phyloP scores from a whole-genome alignment of 2,113 vertebrate species.

The Pyxicephalus adspersus region DNA sequence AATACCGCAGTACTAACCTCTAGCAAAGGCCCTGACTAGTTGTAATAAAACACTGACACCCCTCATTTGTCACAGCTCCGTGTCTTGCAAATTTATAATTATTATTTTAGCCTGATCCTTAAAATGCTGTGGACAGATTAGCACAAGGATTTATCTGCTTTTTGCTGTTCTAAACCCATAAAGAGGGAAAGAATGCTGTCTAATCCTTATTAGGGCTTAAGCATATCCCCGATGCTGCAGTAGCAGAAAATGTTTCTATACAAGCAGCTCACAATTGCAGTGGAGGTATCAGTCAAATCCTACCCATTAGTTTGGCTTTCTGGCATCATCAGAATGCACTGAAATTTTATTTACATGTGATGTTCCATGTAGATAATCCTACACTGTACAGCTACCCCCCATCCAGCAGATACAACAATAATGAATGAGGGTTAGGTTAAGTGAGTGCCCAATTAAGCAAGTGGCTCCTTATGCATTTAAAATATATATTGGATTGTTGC shows the following conservation, averaged over 20 bases:
- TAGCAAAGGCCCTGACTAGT: neutral
- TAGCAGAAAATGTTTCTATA: slow-evolving; percentile 15
- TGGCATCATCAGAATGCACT: neutral
- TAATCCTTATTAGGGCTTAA: slow-evolving; percentile 45
- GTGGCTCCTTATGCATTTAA: no score
- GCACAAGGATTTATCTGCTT: slow-evolving; percentile 40
- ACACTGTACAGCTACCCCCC: neutral
- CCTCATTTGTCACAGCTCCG: slow-evolving; percentile 15
- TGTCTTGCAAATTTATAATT: slow-evolving; percentile 13
- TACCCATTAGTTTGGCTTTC: neutral
- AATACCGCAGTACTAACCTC: neutral
- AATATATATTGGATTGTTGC: no score
- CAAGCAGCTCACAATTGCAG: neutral
- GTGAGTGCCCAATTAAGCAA: neutral
- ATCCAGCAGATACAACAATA: neutral
- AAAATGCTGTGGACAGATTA: slow-evolving; percentile 38
- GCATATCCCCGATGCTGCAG: slow-evolving; percentile 24
- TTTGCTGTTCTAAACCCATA: slow-evolving; percentile 46
- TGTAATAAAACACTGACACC: neutral
- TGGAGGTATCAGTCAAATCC: slow-evolving; percentile 16
- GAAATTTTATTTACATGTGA: slow-evolving; percentile 22
- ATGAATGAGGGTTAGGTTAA: neutral
- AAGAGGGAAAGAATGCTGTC: slow-evolving; percentile 27
- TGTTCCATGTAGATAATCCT: neutral
- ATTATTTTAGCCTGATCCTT: slow-evolving; percentile 22